These are phyloP conservation scores for Drosophila bifasciata DNA, from an alignment of 1,140 invertebrate species.

Conservation along the genomic window DNA sequence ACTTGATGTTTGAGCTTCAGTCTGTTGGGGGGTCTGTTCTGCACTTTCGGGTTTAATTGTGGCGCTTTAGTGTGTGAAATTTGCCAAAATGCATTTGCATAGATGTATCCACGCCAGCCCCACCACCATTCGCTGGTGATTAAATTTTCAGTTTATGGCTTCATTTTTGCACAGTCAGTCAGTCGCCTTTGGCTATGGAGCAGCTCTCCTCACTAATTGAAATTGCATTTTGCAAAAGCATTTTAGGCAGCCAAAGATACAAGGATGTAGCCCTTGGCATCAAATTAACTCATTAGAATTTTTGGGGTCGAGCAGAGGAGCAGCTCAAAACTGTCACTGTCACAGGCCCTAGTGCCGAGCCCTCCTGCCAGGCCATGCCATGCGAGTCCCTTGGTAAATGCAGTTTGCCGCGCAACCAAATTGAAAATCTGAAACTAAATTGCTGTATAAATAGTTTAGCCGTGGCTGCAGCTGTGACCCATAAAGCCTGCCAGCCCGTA, in stretches of 20 bases:
- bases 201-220: slow-evolving; percentile 67
- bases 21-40: slow-evolving; percentile 24
- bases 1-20: slow-evolving; percentile 44
- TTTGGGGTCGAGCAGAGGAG: slow-evolving; percentile 51
- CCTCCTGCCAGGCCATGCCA: not conserved
- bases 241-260: slow-evolving; percentile 43
- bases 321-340: slow-evolving; percentile 11
- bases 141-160: slow-evolving; percentile 73
- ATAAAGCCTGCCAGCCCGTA: slow-evolving; percentile 41
- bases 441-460: slow-evolving; percentile 73
- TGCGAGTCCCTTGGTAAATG: slow-evolving; percentile 32
- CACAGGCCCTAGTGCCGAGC: not conserved
- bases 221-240: slow-evolving; percentile 78
- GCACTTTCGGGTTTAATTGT: slow-evolving; percentile 64
- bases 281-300: slow-evolving; percentile 81
- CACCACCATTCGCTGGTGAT: slow-evolving; percentile 57
- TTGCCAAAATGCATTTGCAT: slow-evolving; percentile 53
- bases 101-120: too few species aligned
- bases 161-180: slow-evolving; percentile 55
- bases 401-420: slow-evolving; percentile 45
- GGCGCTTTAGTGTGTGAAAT: slow-evolving; percentile 58
- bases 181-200: slow-evolving; percentile 15
- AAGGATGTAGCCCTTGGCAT: slow-evolving; percentile 68
- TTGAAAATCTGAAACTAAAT: slow-evolving; percentile 72
- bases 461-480: slow-evolving; percentile 40